Conservation (phyloP, 2,113 vertebrate genomes). For the Aldabrachelys gigantea region DNA sequence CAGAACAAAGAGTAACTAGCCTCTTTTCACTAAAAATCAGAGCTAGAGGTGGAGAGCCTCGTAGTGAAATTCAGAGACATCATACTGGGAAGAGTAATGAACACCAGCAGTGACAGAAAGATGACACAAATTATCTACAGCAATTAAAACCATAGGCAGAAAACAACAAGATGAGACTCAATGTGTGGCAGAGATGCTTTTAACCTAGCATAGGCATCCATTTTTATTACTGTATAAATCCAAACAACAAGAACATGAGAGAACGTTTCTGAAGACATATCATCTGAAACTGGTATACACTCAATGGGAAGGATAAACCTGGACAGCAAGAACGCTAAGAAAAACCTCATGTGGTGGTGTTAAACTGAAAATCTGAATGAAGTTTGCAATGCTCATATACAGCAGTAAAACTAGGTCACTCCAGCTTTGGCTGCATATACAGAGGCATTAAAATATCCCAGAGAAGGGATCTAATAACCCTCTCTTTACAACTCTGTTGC, state of each 20-base stretch:
- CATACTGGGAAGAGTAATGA: rapidly evolving
- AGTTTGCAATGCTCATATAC: too few species aligned
- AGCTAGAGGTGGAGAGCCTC: background rate
- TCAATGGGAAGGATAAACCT: background rate
- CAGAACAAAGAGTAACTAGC: background rate
- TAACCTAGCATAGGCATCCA: background rate
- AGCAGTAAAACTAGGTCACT: background rate
- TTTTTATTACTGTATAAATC: background rate
- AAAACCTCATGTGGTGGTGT: background rate
- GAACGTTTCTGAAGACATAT: background rate
- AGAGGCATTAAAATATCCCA: background rate
- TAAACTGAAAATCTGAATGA: background rate
- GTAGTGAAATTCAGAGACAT: background rate
- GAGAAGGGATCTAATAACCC: background rate
- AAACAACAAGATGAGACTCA: background rate
- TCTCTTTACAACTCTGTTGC: background rate
- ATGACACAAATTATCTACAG: rapidly evolving
- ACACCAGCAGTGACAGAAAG: background rate
- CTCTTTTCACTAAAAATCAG: background rate
- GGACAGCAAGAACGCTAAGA: background rate
- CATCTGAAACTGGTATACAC: background rate
- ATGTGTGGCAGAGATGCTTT: background rate
- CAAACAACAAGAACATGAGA: background rate
- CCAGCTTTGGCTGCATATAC: background rate
- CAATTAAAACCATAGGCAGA: background rate